Base-by-base conservation (phyloP, 2,888 invertebrate species). In the Hydrotaea cyrtoneurina region DNA sequence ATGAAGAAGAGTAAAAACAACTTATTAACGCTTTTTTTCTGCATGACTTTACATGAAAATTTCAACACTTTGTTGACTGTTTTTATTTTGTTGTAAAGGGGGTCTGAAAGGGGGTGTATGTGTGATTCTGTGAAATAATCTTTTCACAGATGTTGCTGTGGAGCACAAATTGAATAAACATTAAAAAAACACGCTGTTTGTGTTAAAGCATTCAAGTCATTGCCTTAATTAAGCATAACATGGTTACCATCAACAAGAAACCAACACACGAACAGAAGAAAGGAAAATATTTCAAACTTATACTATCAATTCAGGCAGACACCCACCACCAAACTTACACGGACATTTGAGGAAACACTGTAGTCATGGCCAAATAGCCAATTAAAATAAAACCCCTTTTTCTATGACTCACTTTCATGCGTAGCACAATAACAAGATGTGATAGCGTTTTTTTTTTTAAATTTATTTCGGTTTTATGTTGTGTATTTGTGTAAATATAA, bases 171-270 rank as follows among this genome's bases (percentile, higher is more conserved):
- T 19, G 31, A 53, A 72, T 72, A 57, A 57, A 36, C 17, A 66
- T 39, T 66, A 13, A 66, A 64, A 39, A 66, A 66, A 36, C n/a
- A n/a, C n/a, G 39, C n/a, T 23, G 15, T 36, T n/a, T 72, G 39
- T 72, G 64, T 64, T 78, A 73, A 84, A 83, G 66, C 75, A 83
- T 79, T 82, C 82, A 53, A 87, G 87, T 87, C 87, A 87, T 87
- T 83, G 86, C 80, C 76, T 88, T 90, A 91, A 91, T 89, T 90
- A 91, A 88, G 88, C 89, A 87, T 88, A 87, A 88, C 90, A 88
- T 87, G 87, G 86, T 76, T 75, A 50, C 23, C 85, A 82, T 23
- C 17, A 46, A 43, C 50, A 46, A 26, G 19, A 31, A 66, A 8
- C 5, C 21, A 8, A 57, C 57, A 13, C 57, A 57, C 10, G 17